Evolutionary conservation across 92 coral and sea anemone species (phyloP), one percentile per base, ranked within the genome.

Genomic region (Desmophyllum pertusum): DNA sequence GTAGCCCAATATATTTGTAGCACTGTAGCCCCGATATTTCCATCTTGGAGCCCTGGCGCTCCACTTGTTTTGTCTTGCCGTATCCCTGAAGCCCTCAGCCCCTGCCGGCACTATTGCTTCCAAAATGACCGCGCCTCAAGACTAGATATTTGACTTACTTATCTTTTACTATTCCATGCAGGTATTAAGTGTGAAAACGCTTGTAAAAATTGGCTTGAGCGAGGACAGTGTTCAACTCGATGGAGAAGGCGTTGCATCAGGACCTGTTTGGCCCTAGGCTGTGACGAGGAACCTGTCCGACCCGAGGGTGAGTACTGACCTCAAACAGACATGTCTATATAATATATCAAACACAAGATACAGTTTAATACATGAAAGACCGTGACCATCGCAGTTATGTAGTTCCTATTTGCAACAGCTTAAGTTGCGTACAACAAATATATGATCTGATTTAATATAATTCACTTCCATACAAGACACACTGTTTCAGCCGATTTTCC

Each of bases 191-290:
- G 98, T 72, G 76, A 83, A 53, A 43, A n/a, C 6, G 65, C 89
- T 23, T 94, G 98, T 70, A 94, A 89, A 80, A 55, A 53, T 21
- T 91, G 87, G 87, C 84, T 94, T n/a, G 89, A 87, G 41, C 73
- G 83, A 77, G 98, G 98, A 57, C 73, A 80, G 29, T 94, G 98
- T 39, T 36, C 83, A 11, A 84, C 86, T 29, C 90, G 84, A 81
- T 92, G 91, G 91, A 86, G 76, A 76, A 90, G 75, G 46, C 93
- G 98, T 52, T 94, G 98, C 35, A 35, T 79, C 5, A 82, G 98
- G 53, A 85, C 93, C 1, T 94, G 98, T 71, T 74, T 94, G 70
- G 93, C 95, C 50, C 70, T 84, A 31, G 93, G 93, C 2, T 94
- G 98, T 41, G 98, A 94, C 42, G 93, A 81, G 2, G 87, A 89